phyloP scores from a whole-genome alignment of 2,888 invertebrate species.

The Apodemia duryi region DNA sequence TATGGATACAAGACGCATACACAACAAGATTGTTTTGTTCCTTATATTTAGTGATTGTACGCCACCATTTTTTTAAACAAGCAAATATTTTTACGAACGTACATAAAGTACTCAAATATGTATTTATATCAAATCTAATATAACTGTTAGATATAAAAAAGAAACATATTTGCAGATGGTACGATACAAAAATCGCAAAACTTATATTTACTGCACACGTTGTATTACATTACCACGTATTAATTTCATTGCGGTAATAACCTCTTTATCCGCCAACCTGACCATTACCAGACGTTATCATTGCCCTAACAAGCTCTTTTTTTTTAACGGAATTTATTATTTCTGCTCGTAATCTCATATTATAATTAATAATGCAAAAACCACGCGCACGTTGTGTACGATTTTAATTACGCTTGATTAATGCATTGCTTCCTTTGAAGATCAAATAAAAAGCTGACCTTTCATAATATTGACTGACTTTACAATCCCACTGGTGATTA shows the following conservation, averaged over 20 bases:
- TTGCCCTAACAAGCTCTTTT: slow-evolving; percentile 9
- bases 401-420: slow-evolving; percentile 13
- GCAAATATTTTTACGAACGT: too few relatives aligned
- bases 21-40: too few relatives aligned
- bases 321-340: slow-evolving; percentile 12
- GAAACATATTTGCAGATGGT: too few relatives aligned
- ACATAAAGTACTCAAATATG: too few relatives aligned
- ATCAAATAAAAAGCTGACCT: too few relatives aligned
- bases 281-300: slow-evolving; percentile 13
- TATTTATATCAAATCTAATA: too few relatives aligned
- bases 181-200: slow-evolving; percentile 13
- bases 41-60: too few relatives aligned
- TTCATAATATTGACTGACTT: too few relatives aligned
- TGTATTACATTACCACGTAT: slow-evolving; percentile 19
- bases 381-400: slow-evolving; percentile 10
- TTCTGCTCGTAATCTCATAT: slow-evolving; percentile 14
- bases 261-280: slow-evolving; percentile 8
- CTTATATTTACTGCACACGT: not conserved
- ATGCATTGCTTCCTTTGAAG: slow-evolving; percentile 15
- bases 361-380: slow-evolving; percentile 15
- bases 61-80: too few relatives aligned
- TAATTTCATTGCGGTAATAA: slow-evolving; percentile 11
- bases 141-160: too few relatives aligned
- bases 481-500: too few relatives aligned
- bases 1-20: too few relatives aligned